Percentiles rank a stretch among this genome's conserved stretches.
Conservation (phyloP, 1,140 invertebrate genomes). For the Sogatella furcifera region DNA sequence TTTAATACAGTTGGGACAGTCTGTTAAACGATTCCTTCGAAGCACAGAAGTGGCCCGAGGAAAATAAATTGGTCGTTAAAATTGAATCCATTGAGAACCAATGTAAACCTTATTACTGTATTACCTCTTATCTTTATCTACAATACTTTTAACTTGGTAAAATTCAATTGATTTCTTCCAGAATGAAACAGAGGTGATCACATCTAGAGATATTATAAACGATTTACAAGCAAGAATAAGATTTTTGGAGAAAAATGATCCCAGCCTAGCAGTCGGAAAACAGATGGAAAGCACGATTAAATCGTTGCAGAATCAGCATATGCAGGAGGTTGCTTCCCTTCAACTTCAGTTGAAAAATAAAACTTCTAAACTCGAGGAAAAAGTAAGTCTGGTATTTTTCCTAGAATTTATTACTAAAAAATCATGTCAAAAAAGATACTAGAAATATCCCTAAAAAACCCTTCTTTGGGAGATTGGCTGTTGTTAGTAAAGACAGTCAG, state of each 20-base stretch:
- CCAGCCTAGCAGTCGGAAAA: conserved; percentile 28
- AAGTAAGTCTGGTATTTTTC: background rate
- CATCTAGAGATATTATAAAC: conserved; percentile 26
- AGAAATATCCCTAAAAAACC: no score
- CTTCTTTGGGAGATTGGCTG: no score
- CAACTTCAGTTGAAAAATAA: conserved; percentile 15
- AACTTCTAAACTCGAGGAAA: background rate
- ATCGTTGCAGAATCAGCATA: conserved; percentile 31
- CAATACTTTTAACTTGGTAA: background rate
- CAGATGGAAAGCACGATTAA: conserved; percentile 32
- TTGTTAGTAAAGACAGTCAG: no score
- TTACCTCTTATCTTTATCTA: no score
- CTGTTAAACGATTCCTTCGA: no score
- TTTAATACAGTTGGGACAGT: no score
- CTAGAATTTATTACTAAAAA: no score
- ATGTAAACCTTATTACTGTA: no score
- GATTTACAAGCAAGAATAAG: conserved; percentile 32
- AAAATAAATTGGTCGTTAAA: no score
- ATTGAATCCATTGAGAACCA: no score
- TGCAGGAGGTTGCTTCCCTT: conserved; percentile 31
- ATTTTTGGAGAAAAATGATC: conserved; percentile 29
- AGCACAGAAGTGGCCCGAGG: no score
- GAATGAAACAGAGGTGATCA: conserved; percentile 28
- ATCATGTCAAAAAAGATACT: no score
- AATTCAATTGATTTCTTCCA: conserved; percentile 17